Percentiles rank a stretch among this genome's conserved stretches.
Evolutionary conservation across 2,113 vertebrate species (phyloP).

Genomic region (Tetrax tetrax): DNA sequence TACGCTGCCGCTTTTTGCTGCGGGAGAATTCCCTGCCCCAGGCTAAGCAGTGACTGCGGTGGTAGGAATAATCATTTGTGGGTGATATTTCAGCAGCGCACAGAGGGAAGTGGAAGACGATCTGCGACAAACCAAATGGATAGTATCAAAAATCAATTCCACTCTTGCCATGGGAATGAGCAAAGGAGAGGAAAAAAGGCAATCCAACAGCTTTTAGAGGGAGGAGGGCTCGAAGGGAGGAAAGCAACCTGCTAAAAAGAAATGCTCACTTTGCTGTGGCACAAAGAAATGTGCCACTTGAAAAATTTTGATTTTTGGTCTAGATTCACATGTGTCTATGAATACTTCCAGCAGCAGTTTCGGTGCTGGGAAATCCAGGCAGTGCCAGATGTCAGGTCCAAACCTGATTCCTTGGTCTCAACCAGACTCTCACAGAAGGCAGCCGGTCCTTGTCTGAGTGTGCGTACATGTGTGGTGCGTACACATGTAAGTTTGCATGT

Average conservation of each 20-base stretch:
- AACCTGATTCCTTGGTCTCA: not conserved
- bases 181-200: not conserved
- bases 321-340: not conserved
- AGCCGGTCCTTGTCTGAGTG: not conserved
- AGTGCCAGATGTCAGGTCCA: accelerated
- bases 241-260: not conserved
- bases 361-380: not conserved
- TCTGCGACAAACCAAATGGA: constrained; percentile 53
- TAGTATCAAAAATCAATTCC: constrained; percentile 32
- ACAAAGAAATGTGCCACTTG: accelerated
- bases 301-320: not conserved
- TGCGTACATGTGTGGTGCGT: accelerated
- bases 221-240: not conserved
- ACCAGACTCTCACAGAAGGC: not conserved
- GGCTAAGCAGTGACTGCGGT: not conserved
- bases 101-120: constrained; percentile 38
- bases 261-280: not conserved
- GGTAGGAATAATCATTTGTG: constrained; percentile 40
- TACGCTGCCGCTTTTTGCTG: not conserved
- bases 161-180: not conserved
- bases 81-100: constrained; percentile 25
- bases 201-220: not conserved
- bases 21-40: not conserved
- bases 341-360: not conserved
- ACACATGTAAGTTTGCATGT: accelerated